phyloP scores from a whole-genome alignment of 2,888 invertebrate genomes.

The Sphaeridia pumilis region DNA sequence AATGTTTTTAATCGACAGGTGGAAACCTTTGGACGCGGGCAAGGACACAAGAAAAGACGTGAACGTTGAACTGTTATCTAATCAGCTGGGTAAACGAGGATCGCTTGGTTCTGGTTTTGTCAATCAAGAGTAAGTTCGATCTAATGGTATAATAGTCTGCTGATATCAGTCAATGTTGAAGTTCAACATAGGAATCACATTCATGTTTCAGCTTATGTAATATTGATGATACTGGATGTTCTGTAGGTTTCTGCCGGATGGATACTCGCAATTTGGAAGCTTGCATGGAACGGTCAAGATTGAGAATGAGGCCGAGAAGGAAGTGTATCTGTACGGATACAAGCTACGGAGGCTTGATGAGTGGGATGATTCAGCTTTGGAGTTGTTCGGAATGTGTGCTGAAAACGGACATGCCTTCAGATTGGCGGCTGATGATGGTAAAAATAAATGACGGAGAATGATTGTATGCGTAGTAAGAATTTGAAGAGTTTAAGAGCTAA shows the following conservation, averaged over 20 bases:
- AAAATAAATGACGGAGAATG: not conserved
- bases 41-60: slow-evolving; percentile 26
- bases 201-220: not conserved
- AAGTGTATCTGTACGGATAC: slow-evolving; percentile 44
- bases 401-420: slow-evolving; percentile 25
- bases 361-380: slow-evolving; percentile 1
- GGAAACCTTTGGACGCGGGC: slow-evolving; percentile 32
- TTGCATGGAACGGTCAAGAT: slow-evolving; percentile 47
- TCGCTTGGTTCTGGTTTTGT: slow-evolving; percentile 26
- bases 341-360: slow-evolving; percentile 36
- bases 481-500: not conserved
- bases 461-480: not conserved
- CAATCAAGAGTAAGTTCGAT: slow-evolving; percentile 24
- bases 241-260: slow-evolving; percentile 37
- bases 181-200: not conserved
- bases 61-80: slow-evolving; percentile 23
- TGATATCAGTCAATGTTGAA: not conserved
- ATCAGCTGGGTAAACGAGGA: slow-evolving; percentile 19
- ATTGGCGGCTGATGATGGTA: slow-evolving; percentile 14
- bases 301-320: slow-evolving; percentile 40
- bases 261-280: slow-evolving; percentile 54
- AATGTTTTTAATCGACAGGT: slow-evolving; percentile 17
- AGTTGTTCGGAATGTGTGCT: slow-evolving; percentile 28
- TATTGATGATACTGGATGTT: not conserved
- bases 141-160: not conserved